Conservation (phyloP, 2,797 vertebrate species). For the Propithecus perrieri region DNA sequence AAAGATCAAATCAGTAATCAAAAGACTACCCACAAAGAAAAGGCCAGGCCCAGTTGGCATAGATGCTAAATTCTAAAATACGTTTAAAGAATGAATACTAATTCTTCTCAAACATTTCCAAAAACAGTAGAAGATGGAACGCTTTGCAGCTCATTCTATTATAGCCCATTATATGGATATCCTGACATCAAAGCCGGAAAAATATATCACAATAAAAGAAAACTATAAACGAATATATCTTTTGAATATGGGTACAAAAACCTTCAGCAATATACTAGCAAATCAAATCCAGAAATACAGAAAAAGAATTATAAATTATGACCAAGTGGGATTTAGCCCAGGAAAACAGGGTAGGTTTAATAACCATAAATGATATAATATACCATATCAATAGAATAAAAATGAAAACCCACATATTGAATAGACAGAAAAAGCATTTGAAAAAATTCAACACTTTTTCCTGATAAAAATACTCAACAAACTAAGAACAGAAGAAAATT, state of each 20-base stretch:
- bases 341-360: not conserved
- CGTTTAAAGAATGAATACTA: not conserved
- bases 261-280: not conserved
- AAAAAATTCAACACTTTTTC: not conserved
- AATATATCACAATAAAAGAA: not conserved
- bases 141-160: not conserved
- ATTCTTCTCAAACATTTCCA: not conserved
- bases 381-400: not conserved
- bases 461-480: not conserved
- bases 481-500: not conserved
- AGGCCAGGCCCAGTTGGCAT: not conserved
- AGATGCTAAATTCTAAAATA: not conserved
- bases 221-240: not conserved
- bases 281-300: not conserved
- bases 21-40: not conserved
- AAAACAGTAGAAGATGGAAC: not conserved
- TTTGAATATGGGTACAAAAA: not conserved
- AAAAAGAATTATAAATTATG: not conserved
- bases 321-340: not conserved
- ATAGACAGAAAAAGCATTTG: not conserved
- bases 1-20: not conserved
- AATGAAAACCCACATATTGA: not conserved
- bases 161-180: not conserved
- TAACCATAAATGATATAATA: not conserved
- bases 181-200: not conserved